Evolutionary conservation across 2,888 invertebrate genomes (phyloP), one percentile per base, ranked within the genome.

Genomic region (Dryomyza anilis): DNA sequence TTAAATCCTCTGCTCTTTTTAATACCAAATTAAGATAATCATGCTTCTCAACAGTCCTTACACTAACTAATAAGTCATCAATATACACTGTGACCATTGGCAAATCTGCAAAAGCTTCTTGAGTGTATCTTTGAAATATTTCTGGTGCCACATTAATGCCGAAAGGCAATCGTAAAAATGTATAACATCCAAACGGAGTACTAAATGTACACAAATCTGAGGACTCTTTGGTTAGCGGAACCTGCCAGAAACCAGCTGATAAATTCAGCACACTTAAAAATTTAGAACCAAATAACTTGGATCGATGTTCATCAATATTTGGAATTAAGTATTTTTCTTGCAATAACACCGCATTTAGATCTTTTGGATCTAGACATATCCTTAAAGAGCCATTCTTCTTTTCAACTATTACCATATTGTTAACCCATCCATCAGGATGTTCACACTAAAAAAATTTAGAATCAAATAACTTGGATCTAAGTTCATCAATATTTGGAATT

Each of bases 11-110:
- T 14, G 73, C 74, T 63, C 70, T 66, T 21, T 73, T 57, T 50
- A 78, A 59, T 5, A 74, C 76, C 50, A 66, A 27, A 29, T 64
- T 65, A 43, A 77, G 65, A 46, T 69, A 36, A 61, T 74, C 70
- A 65, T 73, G 73, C 60, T 73, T 55, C 45, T 63, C 30, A 48
- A 50, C 33, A 29, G 63, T 61, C 33, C 61, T 60, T 14, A 53
- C 68, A 3, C 23, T 21, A 30, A 70, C 43, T 50, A 72, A 56
- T 62, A 78, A 65, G 71, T 78, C 68, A 71, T 81, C 70, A 67
- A 78, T 68, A 68, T 81, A 76, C 30, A 82, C 61, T 64, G 73
- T 14, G 63, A 80, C 73, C 67, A 67, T 70, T 8, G 67, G 60
- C 48, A 73, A 67, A 57, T 70, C 61, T 16, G 67, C 71, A 67